Base-by-base conservation (phyloP, 2,113 vertebrate species). In the Dipodomys stephensi region DNA sequence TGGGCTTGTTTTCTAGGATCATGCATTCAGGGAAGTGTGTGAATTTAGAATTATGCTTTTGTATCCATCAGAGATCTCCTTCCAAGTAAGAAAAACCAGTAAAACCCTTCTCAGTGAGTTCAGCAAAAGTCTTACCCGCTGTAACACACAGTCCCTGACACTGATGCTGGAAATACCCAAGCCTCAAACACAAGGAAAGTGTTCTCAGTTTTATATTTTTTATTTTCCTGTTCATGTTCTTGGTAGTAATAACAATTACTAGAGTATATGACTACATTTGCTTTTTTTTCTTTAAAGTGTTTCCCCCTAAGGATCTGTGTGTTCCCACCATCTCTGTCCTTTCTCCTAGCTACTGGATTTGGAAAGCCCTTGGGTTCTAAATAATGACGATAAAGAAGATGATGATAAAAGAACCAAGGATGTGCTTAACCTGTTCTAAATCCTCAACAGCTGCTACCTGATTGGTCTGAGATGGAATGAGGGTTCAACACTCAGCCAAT, bases 231-330 rank as follows among this genome's bases (percentile, higher is more conserved):
- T 79, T 76, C n/a, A 80, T 84, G 30, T 67, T 83, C 8, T 64
- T 65, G 2, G 27, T 57, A 90, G 22, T 28, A 30, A 92, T 88
- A 72, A 84, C 84, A 88, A 76, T 2, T 19, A 72, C 7, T 22
- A 9, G 28, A 84, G 22, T 65, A 23, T 84, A 69, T 86, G 28
- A 77, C 60, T 72, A 2, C 4, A 65, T 90, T 71, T 83, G 30
- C 12, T 53, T 53, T 53, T 93, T 83, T 62, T 86, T 72, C 86
- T 68, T 53, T 18, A 83, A 91, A 49, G n/a, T 44, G 46, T 87
- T 77, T 62, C 53, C 69, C 32, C 4, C 32, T 20, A 13, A 65
- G 20, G 5, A 69, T 12, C 30, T 62, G 2, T 27, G 13, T 27
- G 7, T 95, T 39, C 27, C 30, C 28, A 2, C 28, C 68, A 16